Percentiles rank a stretch among this genome's conserved stretches.
Conservation (phyloP, 2,888 invertebrate genomes). For the Macrosiphum euphorbiae region DNA sequence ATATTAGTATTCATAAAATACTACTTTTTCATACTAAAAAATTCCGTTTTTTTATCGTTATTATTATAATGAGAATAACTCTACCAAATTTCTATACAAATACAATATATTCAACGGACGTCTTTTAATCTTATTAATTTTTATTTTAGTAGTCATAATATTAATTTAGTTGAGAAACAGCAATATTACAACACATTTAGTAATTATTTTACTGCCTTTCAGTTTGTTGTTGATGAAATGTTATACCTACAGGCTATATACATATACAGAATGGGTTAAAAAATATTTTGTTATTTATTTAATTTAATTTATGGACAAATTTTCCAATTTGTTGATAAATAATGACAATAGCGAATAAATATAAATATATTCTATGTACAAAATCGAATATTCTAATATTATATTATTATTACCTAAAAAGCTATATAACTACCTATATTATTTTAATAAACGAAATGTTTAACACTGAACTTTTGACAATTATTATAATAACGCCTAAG, state of each 20-base stretch:
- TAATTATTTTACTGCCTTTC: background rate
- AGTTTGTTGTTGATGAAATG: background rate
- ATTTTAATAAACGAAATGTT: background rate
- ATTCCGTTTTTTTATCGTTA: background rate
- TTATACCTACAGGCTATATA: background rate
- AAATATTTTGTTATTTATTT: background rate
- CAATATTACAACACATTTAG: background rate
- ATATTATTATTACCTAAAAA: background rate
- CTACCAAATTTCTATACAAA: background rate
- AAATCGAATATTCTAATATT: background rate
- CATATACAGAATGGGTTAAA: background rate
- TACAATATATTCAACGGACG: background rate
- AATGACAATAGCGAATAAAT: no score
- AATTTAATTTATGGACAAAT: background rate
- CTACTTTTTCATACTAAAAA: background rate
- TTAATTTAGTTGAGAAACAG: background rate
- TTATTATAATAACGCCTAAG: background rate
- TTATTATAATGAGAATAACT: background rate
- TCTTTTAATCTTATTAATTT: background rate
- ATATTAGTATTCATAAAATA: background rate
- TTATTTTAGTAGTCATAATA: background rate
- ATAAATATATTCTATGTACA: background rate
- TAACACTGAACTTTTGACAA: background rate
- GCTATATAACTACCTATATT: background rate
- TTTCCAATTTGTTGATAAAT: no score